Base-by-base conservation (phyloP, 1,140 invertebrate species). In the Caenorhabditis inopinata region DNA sequence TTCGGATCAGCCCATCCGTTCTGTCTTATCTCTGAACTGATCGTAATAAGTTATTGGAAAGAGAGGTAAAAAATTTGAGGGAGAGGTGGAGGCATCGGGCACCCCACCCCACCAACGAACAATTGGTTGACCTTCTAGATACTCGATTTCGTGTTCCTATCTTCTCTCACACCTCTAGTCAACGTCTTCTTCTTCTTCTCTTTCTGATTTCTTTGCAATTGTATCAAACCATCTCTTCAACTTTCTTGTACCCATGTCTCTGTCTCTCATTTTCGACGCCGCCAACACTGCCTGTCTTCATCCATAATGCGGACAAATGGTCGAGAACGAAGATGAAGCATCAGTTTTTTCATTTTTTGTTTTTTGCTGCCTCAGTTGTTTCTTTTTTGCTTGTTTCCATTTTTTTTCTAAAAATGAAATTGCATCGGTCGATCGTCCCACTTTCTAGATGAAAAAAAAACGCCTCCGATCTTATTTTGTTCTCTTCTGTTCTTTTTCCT, bases 81-180 rank as follows among this genome's bases (percentile, higher is more conserved):
- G n/a, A 18, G 12, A 32, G 58, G 32, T 3, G 25, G 58, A 38
- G 58, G 58, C 16, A 32, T 32, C 27, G 35, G 53, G 7, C 58
- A 21, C 32, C 29, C 58, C 58, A 25, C 38, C 5, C n/a, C 38
- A 42, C 14, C 5, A 11, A 68, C 58, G 58, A 68, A 68, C 58
- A 68, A 68, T 68, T 68, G 58, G 32, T 68, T 68, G 58, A 68
- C 58, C 58, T 68, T 68, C 58, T 68, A 68, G 58, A 68, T 32
- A 68, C 58, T 32, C 58, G 58, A 68, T 68, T 68, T 68, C 58
- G 58, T 68, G 58, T 68, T 68, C 58, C 32, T 42, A 3, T 68
- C 58, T 18, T 68, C 58, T 42, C 58, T 68, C 58, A 32, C 58
- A 68, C 58, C 58, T 68, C 58, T 18, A 68, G 58, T 68, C 58